phyloP scores from a whole-genome alignment of 2,113 vertebrate genomes.

The Boleophthalmus pectinirostris region DNA sequence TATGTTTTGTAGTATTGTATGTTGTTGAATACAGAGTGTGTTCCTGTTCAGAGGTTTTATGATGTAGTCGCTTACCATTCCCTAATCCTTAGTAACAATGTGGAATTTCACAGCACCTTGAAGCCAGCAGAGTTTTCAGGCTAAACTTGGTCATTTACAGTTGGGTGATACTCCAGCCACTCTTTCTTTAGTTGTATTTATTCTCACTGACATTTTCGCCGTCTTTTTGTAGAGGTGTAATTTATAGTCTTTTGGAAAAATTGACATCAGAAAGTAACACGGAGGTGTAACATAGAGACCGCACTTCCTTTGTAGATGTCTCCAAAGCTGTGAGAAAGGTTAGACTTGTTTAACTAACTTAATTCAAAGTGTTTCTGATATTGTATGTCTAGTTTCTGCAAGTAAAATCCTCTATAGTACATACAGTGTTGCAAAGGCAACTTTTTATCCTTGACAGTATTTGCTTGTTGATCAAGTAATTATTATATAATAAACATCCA shows the following conservation, averaged over 20 bases:
- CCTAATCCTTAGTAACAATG: slow-evolving; percentile 51
- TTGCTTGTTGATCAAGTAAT: no score
- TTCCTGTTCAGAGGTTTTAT: slow-evolving; percentile 1
- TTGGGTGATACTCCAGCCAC: slow-evolving; percentile 64
- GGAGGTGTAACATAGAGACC: slow-evolving; percentile 29
- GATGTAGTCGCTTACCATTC: slow-evolving; percentile 25
- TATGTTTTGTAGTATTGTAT: neutral
- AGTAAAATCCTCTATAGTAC: neutral
- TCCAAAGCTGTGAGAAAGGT: slow-evolving; percentile 44
- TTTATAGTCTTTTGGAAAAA: slow-evolving; percentile 60
- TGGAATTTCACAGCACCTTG: slow-evolving; percentile 73
- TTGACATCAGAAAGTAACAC: slow-evolving; percentile 55
- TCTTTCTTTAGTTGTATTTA: slow-evolving; percentile 68
- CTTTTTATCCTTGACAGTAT: no score
- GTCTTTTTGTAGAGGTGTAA: slow-evolving; percentile 36
- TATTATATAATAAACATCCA: no score
- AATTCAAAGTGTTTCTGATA: neutral
- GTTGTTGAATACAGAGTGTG: neutral
- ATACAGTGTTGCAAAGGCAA: no score
- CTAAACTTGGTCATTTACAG: slow-evolving; percentile 70
- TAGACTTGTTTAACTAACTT: slow-evolving; percentile 28
- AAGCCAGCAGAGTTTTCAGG: slow-evolving; percentile 27
- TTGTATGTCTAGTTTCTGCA: neutral
- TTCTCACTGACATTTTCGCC: slow-evolving; percentile 56
- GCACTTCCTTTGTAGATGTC: slow-evolving; percentile 42